A percentile compares a stretch with the other conserved stretches of the same genome.
Conservation (phyloP, 1,140 invertebrate species). For the Drosophila eugracilis region DNA sequence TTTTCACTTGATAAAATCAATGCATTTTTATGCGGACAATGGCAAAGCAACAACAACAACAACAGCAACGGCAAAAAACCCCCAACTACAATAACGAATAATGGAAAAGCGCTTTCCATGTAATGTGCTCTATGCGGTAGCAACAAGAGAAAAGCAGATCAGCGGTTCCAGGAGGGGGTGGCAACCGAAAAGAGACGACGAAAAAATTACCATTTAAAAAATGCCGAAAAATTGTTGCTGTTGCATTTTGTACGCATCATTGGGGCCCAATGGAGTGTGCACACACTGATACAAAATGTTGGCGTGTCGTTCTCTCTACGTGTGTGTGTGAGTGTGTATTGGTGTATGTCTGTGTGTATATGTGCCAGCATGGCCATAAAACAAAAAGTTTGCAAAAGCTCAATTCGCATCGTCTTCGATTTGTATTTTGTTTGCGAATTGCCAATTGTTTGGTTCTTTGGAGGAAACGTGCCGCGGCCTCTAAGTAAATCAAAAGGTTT, state of each 20-base stretch:
- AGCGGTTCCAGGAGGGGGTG: background rate
- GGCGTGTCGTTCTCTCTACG: constrained; percentile 45
- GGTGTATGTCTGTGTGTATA: constrained; percentile 8
- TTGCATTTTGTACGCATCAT: constrained; percentile 83
- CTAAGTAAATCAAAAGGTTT: constrained; percentile 77
- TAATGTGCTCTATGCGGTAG: constrained; percentile 48
- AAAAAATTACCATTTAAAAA: constrained; percentile 80
- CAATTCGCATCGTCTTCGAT: constrained; percentile 49
- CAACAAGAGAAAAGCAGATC: constrained; percentile 31
- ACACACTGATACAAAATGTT: constrained; percentile 81
- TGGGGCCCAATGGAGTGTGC: constrained; percentile 81
- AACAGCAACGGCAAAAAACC: no score
- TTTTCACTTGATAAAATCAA: constrained; percentile 76
- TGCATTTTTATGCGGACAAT: constrained; percentile 69
- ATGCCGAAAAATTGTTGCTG: constrained; percentile 76
- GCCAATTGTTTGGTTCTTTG: constrained; percentile 69
- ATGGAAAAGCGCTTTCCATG: constrained; percentile 55
- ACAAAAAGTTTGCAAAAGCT: constrained; percentile 69
- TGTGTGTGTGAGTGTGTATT: constrained; percentile 20
- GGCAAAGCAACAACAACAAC: constrained; percentile 35
- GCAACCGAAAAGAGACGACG: constrained; percentile 17
- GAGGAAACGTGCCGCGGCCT: constrained; percentile 54
- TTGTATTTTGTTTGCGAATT: constrained; percentile 72
- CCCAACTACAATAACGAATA: constrained; percentile 23
- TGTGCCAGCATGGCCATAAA: constrained; percentile 35